A percentile compares a stretch with the other conserved stretches of the same genome.
phyloP scores from a whole-genome alignment of 2,797 vertebrate genomes.

The Bovichtus variegatus region DNA sequence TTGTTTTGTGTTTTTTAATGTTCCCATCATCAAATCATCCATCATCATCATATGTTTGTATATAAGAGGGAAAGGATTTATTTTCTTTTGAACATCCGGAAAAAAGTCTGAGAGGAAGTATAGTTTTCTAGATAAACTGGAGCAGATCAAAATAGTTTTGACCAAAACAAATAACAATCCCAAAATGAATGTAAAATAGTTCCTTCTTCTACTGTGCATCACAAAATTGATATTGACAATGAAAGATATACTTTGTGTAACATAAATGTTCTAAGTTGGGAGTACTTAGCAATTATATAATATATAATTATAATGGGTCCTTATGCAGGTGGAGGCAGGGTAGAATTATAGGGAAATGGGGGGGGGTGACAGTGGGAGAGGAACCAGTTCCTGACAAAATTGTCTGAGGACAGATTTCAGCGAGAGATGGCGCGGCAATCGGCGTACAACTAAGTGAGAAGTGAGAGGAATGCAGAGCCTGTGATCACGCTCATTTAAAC shows the following conservation, averaged over 20 bases:
- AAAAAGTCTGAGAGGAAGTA: background rate
- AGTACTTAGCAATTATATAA: background rate
- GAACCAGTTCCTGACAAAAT: constrained; percentile 15
- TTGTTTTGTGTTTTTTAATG: background rate
- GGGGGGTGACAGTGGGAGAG: constrained; percentile 16
- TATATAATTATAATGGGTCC: too few relatives aligned
- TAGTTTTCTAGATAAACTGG: background rate
- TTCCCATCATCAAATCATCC: background rate
- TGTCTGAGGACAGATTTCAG: constrained; percentile 29
- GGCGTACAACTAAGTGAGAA: constrained; percentile 33
- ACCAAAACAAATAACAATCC: background rate
- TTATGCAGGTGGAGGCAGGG: too few relatives aligned
- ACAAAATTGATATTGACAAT: background rate
- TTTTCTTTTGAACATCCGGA: background rate
- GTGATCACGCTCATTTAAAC: constrained; percentile 33
- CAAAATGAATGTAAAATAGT: background rate
- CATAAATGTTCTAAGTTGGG: background rate
- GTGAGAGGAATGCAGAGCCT: constrained; percentile 39
- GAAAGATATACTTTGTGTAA: background rate
- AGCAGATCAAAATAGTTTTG: background rate
- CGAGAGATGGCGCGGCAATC: constrained; percentile 29
- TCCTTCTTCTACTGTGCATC: background rate
- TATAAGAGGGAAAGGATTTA: background rate
- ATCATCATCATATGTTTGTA: background rate
- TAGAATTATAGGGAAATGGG: too few relatives aligned